Evolutionary conservation across 2,888 invertebrate genomes (phyloP).

Genomic region (Chaitophorus viminalis): DNA sequence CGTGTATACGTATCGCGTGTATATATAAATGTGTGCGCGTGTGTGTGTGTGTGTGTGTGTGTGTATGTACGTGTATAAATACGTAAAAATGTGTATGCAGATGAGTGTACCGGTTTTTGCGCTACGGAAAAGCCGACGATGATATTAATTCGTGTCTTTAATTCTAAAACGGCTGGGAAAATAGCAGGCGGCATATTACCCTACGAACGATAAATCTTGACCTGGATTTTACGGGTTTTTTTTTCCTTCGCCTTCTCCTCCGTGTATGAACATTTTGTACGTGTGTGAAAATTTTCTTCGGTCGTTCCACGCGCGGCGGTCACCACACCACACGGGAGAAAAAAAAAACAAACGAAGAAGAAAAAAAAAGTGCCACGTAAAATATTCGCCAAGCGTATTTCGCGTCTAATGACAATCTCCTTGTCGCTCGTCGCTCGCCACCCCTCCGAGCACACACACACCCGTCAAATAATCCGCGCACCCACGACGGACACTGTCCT

Average conservation of each 20-base stretch:
- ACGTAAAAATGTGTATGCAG: not conserved
- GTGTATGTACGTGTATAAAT: not conserved
- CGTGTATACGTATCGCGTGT: too few relatives aligned
- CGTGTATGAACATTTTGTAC: too few relatives aligned
- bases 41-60: not conserved
- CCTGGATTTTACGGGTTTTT: not conserved
- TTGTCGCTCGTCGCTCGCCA: not conserved
- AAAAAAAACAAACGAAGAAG: not conserved
- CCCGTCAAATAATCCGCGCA: not conserved
- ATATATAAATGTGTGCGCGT: not conserved
- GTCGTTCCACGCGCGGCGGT: not conserved
- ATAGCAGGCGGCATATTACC: not conserved
- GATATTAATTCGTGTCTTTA: slow-evolving; percentile 10
- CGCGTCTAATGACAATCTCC: slow-evolving; percentile 9
- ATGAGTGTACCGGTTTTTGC: too few relatives aligned
- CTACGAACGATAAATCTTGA: slow-evolving; percentile 38
- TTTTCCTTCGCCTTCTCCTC: not conserved
- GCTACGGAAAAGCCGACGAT: not conserved
- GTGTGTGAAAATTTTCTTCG: not conserved
- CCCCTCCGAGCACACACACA: not conserved
- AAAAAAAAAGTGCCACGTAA: not conserved
- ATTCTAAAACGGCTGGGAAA: slow-evolving; percentile 37
- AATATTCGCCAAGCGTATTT: slow-evolving; percentile 34
- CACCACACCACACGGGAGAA: not conserved
- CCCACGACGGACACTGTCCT: not conserved